Base-by-base conservation (phyloP, 1,140 invertebrate species). In the Drosophila sturtevanti region DNA sequence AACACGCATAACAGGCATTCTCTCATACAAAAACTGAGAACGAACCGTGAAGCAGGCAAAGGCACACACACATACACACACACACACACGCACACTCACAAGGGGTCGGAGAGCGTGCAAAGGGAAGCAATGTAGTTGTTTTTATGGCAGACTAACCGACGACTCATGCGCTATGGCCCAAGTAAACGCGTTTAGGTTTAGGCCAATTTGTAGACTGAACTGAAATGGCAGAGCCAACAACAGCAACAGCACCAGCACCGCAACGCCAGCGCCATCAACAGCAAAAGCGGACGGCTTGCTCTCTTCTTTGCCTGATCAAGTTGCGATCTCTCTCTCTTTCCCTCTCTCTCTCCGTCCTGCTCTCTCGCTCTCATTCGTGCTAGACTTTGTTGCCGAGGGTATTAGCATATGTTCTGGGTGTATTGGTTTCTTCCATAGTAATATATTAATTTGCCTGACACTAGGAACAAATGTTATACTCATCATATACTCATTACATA, bases 151-250 rank as follows among this genome's bases (percentile, higher is more conserved):
- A 76, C 60, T 60, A 68, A 72, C 60, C 69, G 78, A 67, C 72
- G 75, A 69, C 75, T 77, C 74, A 77, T 77, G 81, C 79, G 82
- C 78, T 79, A 72, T 82, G 79, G 82, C 82, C 82, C 72, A 87
- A 86, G 82, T 68, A 77, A 85, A 78, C 74, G 77, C 81, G 79
- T 85, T 85, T 81, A 67, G 81, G 81, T 48, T 48, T 48, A 48
- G 27, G 27, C 82, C 82, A 81, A 75, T 89, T 82, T 79, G 82
- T 82, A 82, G 84, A 86, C 81, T 85, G 74, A 85, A 75, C 58
- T 41, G 62, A 61, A 76, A 67, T 54, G 67, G 52, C 38, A 58
- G 31, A 44, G 34, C 66, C 62, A 55, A 54, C 34, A 63, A 72
- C 63, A 73, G 68, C 59, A 41, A 70, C 55, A 37, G 31, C 27